phyloP scores from a whole-genome alignment of 2,113 vertebrate species.

The Sapajus apella region DNA sequence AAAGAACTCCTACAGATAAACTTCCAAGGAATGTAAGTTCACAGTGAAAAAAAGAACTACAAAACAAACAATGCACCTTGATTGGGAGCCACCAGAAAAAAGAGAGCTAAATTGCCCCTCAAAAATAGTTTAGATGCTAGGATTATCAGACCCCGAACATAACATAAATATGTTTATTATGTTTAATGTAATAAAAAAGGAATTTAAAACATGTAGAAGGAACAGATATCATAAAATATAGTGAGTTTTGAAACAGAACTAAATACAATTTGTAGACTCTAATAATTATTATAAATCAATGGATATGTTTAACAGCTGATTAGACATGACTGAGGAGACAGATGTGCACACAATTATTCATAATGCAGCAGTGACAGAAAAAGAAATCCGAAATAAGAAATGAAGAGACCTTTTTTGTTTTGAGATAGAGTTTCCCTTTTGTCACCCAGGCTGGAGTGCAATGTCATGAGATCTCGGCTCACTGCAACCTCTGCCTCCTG shows the following conservation, averaged over 20 bases:
- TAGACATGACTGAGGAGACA: not conserved
- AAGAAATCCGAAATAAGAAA: not conserved
- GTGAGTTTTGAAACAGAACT: not conserved
- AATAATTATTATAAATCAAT: not conserved
- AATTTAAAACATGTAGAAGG: conserved; percentile 11
- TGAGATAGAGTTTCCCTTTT: too few relatives aligned
- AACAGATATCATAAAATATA: not conserved
- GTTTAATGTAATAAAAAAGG: not conserved
- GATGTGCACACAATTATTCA: not conserved
- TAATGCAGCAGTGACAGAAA: not conserved
- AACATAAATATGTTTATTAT: not conserved
- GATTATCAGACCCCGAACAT: not conserved
- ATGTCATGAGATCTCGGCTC: too few relatives aligned
- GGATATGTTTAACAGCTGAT: not conserved
- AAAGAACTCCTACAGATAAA: not conserved
- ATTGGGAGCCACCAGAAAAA: not conserved
- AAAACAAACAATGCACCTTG: not conserved
- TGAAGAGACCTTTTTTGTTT: not conserved
- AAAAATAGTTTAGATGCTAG: not conserved
- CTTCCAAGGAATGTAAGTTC: not conserved
- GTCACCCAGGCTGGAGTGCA: too few relatives aligned
- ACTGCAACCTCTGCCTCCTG: too few relatives aligned
- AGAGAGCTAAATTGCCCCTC: not conserved
- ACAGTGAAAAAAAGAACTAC: not conserved
- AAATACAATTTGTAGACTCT: not conserved